Percentiles rank a stretch among this genome's conserved stretches.
These are phyloP conservation scores for Batillaria attramentaria DNA, from an alignment of 1,140 invertebrate genomes.

Conservation along the genomic window DNA sequence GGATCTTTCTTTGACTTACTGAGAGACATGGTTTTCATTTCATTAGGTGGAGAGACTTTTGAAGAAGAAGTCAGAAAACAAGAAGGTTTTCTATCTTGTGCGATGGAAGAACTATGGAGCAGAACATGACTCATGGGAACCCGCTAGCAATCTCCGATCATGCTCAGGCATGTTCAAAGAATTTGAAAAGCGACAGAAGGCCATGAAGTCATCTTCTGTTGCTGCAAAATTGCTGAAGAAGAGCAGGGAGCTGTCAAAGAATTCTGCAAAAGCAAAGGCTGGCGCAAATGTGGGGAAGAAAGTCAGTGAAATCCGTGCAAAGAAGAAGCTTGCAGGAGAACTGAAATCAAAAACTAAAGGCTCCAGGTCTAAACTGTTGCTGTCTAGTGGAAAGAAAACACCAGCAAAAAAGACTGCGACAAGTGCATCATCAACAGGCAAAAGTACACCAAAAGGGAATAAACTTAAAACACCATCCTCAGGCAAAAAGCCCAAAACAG, in stretches of 20 bases:
- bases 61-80: constrained; percentile 40
- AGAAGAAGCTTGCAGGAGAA: constrained; percentile 21
- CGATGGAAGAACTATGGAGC: constrained; percentile 56
- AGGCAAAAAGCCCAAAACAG: too few species aligned
- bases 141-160: constrained; percentile 47
- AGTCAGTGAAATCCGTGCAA: constrained; percentile 11
- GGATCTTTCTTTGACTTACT: too few species aligned
- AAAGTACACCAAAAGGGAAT: too few species aligned
- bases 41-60: constrained; percentile 59
- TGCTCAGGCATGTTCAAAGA: constrained; percentile 46
- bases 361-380: too few species aligned
- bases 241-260: constrained; percentile 35
- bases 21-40: too few species aligned
- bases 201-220: constrained; percentile 27
- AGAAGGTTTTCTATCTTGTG: constrained; percentile 50
- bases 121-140: constrained; percentile 63
- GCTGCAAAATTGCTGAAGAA: constrained; percentile 46
- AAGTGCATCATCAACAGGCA: too few species aligned
- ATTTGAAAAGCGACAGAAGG: constrained; percentile 46
- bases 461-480: too few species aligned
- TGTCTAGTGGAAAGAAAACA: too few species aligned
- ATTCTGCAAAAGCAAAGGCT: constrained; percentile 22
- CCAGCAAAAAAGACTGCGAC: too few species aligned
- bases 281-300: constrained; percentile 15
- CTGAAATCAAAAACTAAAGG: constrained; percentile 21